Base-by-base conservation (phyloP, 2,888 invertebrate genomes). In the Ctena decussata region DNA sequence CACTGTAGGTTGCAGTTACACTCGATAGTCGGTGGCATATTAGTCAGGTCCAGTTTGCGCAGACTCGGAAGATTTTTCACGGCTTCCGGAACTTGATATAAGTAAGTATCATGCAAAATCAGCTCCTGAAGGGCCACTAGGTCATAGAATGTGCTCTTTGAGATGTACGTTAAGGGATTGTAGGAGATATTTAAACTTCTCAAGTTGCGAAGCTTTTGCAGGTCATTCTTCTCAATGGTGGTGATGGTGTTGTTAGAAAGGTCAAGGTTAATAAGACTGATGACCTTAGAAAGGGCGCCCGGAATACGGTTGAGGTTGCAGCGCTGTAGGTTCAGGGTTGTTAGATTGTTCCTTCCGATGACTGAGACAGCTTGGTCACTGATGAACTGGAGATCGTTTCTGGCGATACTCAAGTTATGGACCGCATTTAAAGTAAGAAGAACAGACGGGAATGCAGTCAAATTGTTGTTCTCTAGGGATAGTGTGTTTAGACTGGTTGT, bases 251-350 rank as follows among this genome's bases (percentile, higher is more conserved):
- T 91, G 49, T 84, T 73, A 0, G 90, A 84, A 2, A 91, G 70
- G 74, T 90, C 90, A 0, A 91, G 78, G 35, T 86, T 70, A 12
- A 39, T 73, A 1, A 91, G 32, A 12, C 46, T 53, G 21, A 24
- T 37, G 15, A 91, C 53, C 60, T 76, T 80, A 0, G 89, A 87
- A n/a, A 89, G 46, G 21, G 89, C 89, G 0, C 87, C 89, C 0
- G 91, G 91, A 24, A 91, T 89, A 18, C 91, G 84, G 41, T 90
- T 89, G 1, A 91, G 81, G 18, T 82, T 74, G 39, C 91, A 89
- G 6, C 39, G 60, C 11, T 86, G 82, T 0, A 91, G 81, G n/a
- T 87, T 85, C 15, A 91, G 65, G 0, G 77, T 85, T 0, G 82
- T 84, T 6, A 91, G 79, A 18, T 65, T 21, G 21, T 86, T 82